Evolutionary conservation across 2,888 invertebrate genomes (phyloP).

Genomic region (Crocallis elinguaria): DNA sequence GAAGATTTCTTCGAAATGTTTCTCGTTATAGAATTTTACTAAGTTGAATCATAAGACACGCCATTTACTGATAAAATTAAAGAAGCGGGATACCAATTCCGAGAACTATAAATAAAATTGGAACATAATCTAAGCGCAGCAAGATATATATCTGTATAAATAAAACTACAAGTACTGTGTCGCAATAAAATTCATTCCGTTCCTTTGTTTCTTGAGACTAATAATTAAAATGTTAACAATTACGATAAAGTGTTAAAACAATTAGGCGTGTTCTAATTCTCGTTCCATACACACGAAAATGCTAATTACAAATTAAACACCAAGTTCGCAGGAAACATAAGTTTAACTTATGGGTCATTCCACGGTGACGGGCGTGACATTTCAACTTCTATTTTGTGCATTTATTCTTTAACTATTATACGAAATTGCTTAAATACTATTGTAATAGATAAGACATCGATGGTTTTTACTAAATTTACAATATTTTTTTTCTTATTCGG

Average conservation of each 20-base stretch:
- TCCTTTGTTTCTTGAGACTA: background rate
- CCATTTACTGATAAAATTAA: no score
- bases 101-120: slow-evolving; percentile 4
- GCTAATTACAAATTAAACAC: background rate
- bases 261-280: background rate
- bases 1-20: slow-evolving; percentile 25
- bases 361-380: no score
- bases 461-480: no score
- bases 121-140: no score
- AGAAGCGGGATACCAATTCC: background rate
- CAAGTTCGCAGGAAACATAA: slow-evolving; percentile 23
- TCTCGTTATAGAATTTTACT: slow-evolving; percentile 8
- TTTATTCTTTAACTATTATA: no score
- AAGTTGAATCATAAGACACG: no score
- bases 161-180: background rate
- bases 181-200: background rate
- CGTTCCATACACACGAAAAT: background rate
- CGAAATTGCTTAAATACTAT: no score
- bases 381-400: no score
- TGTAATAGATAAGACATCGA: no score
- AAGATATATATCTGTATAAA: background rate
- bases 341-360: no score
- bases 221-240: background rate
- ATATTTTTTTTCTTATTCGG: no score
- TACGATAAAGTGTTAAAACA: background rate